A percentile compares a stretch with the other conserved stretches of the same genome.
These are phyloP conservation scores for Aspidoscelis tigris DNA, from an alignment of 2,113 vertebrate genomes.

Conservation along the genomic window DNA sequence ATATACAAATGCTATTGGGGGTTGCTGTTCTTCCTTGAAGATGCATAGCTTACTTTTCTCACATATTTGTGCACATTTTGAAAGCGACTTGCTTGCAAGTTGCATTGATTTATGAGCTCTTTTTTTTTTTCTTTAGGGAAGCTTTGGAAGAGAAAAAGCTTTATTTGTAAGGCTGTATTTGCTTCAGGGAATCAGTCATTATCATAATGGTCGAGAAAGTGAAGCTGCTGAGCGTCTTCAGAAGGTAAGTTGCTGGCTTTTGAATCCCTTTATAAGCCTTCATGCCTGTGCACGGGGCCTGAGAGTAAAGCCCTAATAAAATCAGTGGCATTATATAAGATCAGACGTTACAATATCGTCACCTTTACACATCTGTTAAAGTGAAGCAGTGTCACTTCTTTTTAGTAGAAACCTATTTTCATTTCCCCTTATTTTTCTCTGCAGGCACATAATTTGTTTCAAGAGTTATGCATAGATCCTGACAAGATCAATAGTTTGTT, in stretches of 20 bases:
- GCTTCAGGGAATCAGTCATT: conserved; percentile 90
- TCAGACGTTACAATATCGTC: background rate
- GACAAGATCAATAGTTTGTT: conserved; percentile 85
- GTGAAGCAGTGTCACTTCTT: background rate
- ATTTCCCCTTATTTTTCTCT: background rate
- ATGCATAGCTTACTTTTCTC: background rate
- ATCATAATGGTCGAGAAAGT: conserved; percentile 84
- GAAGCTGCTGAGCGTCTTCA: conserved; percentile 81
- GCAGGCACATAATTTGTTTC: conserved; percentile 84
- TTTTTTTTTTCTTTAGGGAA: conserved; percentile 77
- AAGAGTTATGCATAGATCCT: conserved; percentile 83
- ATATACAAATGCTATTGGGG: no score
- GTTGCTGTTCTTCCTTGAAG: accelerated
- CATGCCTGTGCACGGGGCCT: background rate
- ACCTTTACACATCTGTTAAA: background rate
- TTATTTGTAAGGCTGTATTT: conserved; percentile 93
- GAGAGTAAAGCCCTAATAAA: background rate
- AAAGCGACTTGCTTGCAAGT: background rate
- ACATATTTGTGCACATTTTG: background rate
- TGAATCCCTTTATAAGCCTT: background rate
- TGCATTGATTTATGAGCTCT: background rate
- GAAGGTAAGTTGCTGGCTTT: conserved; percentile 73
- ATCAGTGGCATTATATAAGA: background rate
- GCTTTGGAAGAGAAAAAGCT: conserved; percentile 91
- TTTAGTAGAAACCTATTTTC: background rate